These are phyloP conservation scores for Leptura quadrifasciata DNA, from an alignment of 2,888 invertebrate species.

Conservation along the genomic window DNA sequence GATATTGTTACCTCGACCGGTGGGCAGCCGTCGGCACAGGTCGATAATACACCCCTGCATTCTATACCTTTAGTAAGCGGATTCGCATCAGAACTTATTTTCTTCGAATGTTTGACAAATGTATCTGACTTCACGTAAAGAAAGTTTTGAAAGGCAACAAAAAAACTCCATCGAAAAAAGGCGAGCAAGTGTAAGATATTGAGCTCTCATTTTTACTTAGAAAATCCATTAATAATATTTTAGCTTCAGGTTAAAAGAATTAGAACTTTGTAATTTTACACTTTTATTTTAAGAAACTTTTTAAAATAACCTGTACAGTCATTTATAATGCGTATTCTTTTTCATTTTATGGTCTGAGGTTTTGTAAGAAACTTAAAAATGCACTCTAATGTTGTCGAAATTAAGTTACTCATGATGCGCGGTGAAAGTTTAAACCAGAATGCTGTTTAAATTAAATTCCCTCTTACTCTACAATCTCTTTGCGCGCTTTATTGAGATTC, in stretches of 20 bases:
- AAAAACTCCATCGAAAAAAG: conserved; percentile 56
- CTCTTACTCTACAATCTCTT: not conserved
- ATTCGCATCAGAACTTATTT: conserved; percentile 61
- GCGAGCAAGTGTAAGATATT: conserved; percentile 62
- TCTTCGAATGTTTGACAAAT: conserved; percentile 60
- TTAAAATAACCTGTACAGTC: conserved; percentile 62
- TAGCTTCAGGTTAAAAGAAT: conserved; percentile 67
- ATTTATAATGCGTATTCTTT: conserved; percentile 61
- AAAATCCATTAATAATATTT: conserved; percentile 69
- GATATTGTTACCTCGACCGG: conserved; percentile 70
- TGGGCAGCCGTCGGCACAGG: conserved; percentile 62
- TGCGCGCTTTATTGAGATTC: not conserved
- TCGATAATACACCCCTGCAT: conserved; percentile 63
- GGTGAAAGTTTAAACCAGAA: conserved; percentile 26
- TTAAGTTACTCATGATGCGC: conserved; percentile 39
- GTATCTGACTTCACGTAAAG: conserved; percentile 58
- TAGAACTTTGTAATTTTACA: conserved; percentile 65
- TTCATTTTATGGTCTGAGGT: conserved; percentile 50
- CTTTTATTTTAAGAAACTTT: conserved; percentile 60
- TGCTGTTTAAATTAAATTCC: not conserved
- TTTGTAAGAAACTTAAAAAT: conserved; percentile 54
- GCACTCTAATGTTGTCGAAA: conserved; percentile 51
- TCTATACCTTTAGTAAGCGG: conserved; percentile 53
- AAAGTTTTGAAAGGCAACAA: conserved; percentile 54
- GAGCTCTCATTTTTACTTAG: conserved; percentile 65